A percentile compares a stretch with the other conserved stretches of the same genome.
Evolutionary conservation across 2,888 invertebrate species (phyloP).

Genomic region (Mythimna pallens): DNA sequence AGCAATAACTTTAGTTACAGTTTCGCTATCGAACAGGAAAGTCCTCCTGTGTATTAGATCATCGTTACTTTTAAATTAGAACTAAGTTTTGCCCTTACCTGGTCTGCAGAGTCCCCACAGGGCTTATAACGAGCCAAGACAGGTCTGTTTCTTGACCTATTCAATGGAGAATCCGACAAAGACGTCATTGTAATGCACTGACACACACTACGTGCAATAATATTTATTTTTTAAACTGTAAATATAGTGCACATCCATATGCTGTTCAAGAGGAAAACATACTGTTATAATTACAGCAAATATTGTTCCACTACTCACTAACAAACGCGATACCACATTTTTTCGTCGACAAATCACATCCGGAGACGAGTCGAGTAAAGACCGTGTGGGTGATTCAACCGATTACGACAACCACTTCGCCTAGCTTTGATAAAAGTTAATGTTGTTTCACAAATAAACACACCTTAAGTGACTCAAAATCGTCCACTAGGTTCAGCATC

Average conservation of each 20-base stretch:
- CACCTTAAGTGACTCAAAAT: constrained; percentile 62
- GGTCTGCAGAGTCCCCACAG: constrained; percentile 74
- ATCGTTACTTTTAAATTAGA: constrained; percentile 21
- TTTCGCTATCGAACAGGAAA: constrained; percentile 42
- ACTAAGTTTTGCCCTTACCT: constrained; percentile 74
- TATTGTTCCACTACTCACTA: constrained; percentile 78
- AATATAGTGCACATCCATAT: constrained; percentile 74
- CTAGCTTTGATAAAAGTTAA: constrained; percentile 81
- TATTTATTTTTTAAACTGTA: constrained; percentile 40
- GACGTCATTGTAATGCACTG: constrained; percentile 78
- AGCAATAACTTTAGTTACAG: neutral
- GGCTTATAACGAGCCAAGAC: constrained; percentile 86
- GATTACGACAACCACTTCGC: constrained; percentile 79
- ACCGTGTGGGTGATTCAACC: constrained; percentile 84
- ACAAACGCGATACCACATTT: constrained; percentile 87
- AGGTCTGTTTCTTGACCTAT: constrained; percentile 83
- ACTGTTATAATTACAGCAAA: constrained; percentile 84
- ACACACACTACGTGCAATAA: constrained; percentile 51
- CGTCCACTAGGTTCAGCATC: constrained; percentile 5
- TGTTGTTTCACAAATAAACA: constrained; percentile 72
- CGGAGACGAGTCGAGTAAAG: constrained; percentile 83
- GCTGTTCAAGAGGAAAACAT: constrained; percentile 84
- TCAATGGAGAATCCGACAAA: constrained; percentile 83
- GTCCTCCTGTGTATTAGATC: constrained; percentile 26
- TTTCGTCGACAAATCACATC: constrained; percentile 90